Base-by-base conservation (phyloP, 2,888 invertebrate genomes). In the Cantharis flavilabris region DNA sequence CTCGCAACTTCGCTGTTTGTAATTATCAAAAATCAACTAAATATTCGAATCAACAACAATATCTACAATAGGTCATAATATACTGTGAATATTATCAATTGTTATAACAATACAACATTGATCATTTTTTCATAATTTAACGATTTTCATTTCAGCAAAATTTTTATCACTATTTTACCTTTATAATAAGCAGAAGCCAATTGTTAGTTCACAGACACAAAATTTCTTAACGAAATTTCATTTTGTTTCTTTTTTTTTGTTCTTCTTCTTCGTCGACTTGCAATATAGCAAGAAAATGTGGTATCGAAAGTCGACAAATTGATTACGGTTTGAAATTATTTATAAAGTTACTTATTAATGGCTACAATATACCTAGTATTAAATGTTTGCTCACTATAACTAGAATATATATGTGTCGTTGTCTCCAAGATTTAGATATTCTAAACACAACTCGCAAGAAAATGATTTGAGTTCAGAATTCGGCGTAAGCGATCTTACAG, bases 61-160 rank as follows among this genome's bases (percentile, higher is more conserved):
- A 88, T 88, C 88, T 88, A 89, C 88, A 88, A 85, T 85, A 86
- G 76, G 79, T 79, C 86, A 85, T 85, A 78, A 84, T 85, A 82
- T 83, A 86, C 82, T 87, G 88, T 88, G 89, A 89, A 89, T 88
- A 88, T 75, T 76, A 88, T 89, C 88, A 87, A 88, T 85, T 82
- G 82, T 79, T 83, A 84, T 89, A 91, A 92, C 92, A 92, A 92
- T 92, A 92, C 92, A 92, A 92, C 92, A 91, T 92, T 91, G 90
- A 92, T 91, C 91, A 90, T 90, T 84, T 86, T 85, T 79, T 80
- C 84, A 77, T 79, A 79, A 90, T 90, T 90, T 91, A 91, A 91
- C 91, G 91, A 91, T 84, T 80, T 81, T 80, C 76, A 80, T 73
- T 75, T 83, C 86, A 85, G 85, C 85, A 84, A 85, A 82, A 86